phyloP scores from a whole-genome alignment of 2,113 vertebrate genomes.

The Paralichthys olivaceus region DNA sequence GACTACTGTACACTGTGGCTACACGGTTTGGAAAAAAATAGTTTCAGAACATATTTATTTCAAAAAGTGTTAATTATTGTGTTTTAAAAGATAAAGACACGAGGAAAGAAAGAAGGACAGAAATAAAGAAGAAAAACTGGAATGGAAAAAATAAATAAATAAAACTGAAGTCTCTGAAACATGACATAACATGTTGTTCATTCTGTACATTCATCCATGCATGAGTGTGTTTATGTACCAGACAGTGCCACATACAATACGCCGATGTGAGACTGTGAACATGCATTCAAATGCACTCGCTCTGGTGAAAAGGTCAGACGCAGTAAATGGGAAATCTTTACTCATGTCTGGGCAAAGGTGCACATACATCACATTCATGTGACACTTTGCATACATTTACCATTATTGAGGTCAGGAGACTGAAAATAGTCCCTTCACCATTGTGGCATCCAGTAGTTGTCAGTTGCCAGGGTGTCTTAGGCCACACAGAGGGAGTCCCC shows the following conservation, averaged over 20 bases:
- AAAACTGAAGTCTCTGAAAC: not conserved
- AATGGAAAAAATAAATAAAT: not conserved
- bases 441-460: constrained; percentile 24
- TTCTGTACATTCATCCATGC: not conserved
- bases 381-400: constrained; percentile 50
- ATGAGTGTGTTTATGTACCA: constrained; percentile 8
- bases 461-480: constrained; percentile 40
- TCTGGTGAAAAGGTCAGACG: constrained; percentile 59
- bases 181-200: constrained; percentile 4
- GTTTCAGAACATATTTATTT: constrained; percentile 45
- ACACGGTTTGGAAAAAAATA: constrained; percentile 25
- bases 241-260: constrained; percentile 20
- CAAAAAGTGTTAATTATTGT: constrained; percentile 11
- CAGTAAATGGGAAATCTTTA: constrained; percentile 65
- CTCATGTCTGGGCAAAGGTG: constrained; percentile 67
- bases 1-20: constrained; percentile 78
- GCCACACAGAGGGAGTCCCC: constrained; percentile 57
- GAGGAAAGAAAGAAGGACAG: constrained; percentile 4
- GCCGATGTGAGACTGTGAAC: constrained; percentile 27
- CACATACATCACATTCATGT: constrained; percentile 50
- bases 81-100: constrained; percentile 21
- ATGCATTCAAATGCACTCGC: constrained; percentile 44
- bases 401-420: constrained; percentile 53
- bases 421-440: constrained; percentile 34
- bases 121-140: not conserved